phyloP scores from a whole-genome alignment of 2,888 invertebrate species.

The Andrena bucephala region DNA sequence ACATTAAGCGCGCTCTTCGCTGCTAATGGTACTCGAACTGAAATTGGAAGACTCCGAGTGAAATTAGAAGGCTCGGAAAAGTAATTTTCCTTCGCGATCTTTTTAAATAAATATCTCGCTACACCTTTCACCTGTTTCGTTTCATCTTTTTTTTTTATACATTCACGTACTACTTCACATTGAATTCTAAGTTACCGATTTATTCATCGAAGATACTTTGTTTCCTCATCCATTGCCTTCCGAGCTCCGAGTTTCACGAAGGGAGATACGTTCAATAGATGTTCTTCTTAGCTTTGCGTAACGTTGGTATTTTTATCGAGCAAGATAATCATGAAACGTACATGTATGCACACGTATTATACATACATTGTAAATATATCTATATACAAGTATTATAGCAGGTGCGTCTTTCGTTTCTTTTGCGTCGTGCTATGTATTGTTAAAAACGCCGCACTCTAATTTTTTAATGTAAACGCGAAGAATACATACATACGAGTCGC shows the following conservation, averaged over 20 bases:
- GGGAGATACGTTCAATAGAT: too few relatives aligned
- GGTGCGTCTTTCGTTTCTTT: slow-evolving; percentile 8
- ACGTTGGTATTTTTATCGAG: slow-evolving; percentile 19
- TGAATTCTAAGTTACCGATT: not conserved
- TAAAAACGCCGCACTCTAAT: slow-evolving; percentile 7
- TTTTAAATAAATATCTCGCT: slow-evolving; percentile 7
- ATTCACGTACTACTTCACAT: not conserved
- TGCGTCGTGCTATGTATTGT: slow-evolving; percentile 12
- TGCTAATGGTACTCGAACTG: not conserved
- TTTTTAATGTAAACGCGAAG: slow-evolving; percentile 33
- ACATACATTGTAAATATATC: slow-evolving; percentile 41
- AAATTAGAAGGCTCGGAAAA: slow-evolving; percentile 2
- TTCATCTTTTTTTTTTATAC: not conserved
- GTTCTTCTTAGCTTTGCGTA: slow-evolving; percentile 16
- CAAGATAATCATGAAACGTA: slow-evolving; percentile 34
- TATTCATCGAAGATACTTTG: not conserved
- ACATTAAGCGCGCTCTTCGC: not conserved
- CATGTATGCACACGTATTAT: slow-evolving; percentile 28
- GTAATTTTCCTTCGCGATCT: not conserved
- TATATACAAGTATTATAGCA: slow-evolving; percentile 11
- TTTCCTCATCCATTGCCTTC: not conserved
- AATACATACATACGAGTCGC: not conserved
- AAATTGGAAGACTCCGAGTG: not conserved
- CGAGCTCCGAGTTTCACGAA: slow-evolving; percentile 3
- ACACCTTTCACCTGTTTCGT: not conserved